Evolutionary conservation across 2,797 vertebrate genomes (phyloP).

Genomic region (Benthosema pterotum): DNA sequence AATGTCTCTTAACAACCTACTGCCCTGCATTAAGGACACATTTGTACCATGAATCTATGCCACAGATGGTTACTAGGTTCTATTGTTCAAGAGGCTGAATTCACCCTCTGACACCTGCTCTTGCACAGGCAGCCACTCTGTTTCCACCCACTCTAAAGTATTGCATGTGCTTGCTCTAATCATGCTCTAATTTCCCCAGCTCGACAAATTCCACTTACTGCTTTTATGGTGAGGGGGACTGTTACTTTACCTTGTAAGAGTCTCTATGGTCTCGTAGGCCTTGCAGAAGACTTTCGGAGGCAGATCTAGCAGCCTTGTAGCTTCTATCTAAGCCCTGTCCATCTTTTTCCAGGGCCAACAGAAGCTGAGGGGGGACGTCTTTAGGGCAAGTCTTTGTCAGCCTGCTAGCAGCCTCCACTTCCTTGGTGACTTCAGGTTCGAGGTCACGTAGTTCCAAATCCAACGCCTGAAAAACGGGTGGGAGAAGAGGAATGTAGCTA

Average conservation of each 20-base stretch:
- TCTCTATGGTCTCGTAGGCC: conserved; percentile 79
- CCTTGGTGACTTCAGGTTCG: conserved; percentile 81
- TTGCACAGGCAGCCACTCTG: too few species aligned
- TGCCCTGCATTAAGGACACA: too few species aligned
- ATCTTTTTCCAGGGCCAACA: conserved; percentile 92
- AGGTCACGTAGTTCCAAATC: conserved; percentile 86
- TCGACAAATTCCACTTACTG: neutral
- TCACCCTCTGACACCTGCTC: too few species aligned
- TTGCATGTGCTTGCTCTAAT: too few species aligned
- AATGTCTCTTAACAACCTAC: too few species aligned
- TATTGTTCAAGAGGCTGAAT: too few species aligned
- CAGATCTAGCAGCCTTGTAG: conserved; percentile 79
- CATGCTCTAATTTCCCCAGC: too few species aligned
- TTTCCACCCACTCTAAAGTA: too few species aligned
- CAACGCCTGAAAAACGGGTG: conserved; percentile 75
- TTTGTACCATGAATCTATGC: too few species aligned
- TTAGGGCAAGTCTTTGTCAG: conserved; percentile 79
- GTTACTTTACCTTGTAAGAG: conserved; percentile 79
- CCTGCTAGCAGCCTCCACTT: conserved; percentile 80
- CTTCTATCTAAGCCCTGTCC: conserved; percentile 88
- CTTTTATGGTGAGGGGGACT: neutral
- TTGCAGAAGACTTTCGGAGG: conserved; percentile 78
- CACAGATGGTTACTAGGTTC: too few species aligned
- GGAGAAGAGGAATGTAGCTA: conserved; percentile 24
- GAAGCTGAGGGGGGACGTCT: conserved; percentile 89